Evolutionary conservation across 2,797 vertebrate species (phyloP), one percentile per base, ranked within the genome.

Genomic region (Linurgus olivaceus): DNA sequence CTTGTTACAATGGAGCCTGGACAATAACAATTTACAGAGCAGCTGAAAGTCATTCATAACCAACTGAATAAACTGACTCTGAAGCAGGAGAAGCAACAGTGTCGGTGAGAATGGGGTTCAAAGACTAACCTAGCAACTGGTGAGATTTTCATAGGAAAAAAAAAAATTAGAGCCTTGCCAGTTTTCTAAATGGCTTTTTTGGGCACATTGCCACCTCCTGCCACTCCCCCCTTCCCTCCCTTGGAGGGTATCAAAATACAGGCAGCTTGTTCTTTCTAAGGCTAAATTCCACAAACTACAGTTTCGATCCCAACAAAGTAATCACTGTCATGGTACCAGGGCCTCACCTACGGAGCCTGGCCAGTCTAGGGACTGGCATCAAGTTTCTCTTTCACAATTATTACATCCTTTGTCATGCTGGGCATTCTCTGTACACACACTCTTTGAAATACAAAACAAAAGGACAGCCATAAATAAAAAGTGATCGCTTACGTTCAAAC

Each of bases 11-110:
- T n/a, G 47, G 51, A 94, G 72, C 83, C 90, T 93, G 96, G 89
- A 95, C 92, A 96, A 93, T 96, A 95, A 96, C 89, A 90, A 71
- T 92, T 96, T 94, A 81, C 82, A 86, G 93, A 94, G 91, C 96
- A 97, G 90, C 67, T 95, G 94, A 97, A 95, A 96, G 93, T 48
- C 54, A 86, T 94, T 91, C 62, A 87, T 95, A 95, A 94, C 51
- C 91, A 95, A 83, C 37, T 67, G 83, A 96, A 81, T 65, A 93
- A 96, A 96, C 89, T 72, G 59, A 79, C 84, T 94, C 57, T 72
- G 50, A 88, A 94, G 92, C 7, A 87, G 55, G 25, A 86, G 77
- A 68, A 66, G 84, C 86, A 90, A 54, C 79, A 67, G 21, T 5
- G 7, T 79, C 65, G 11, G 76, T 77, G 55, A 88, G 55, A 74